Evolutionary conservation across 1,140 invertebrate species (phyloP), one percentile per base, ranked within the genome.

Genomic region (Brachionus paranguensis): DNA sequence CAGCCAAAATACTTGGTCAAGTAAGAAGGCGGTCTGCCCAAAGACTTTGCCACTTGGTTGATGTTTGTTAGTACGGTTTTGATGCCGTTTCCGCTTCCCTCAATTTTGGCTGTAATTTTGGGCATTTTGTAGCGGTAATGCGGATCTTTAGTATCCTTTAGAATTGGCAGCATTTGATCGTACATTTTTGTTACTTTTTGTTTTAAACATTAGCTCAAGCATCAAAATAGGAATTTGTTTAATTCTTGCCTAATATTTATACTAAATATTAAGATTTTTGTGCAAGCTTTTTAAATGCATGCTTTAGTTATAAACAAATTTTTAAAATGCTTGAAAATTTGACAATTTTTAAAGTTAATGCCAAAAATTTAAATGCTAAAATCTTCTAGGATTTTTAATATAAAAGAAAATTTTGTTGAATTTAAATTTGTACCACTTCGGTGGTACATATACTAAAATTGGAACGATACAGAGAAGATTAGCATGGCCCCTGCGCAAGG

Each of bases 91-190:
- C 98, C 98, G 89, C 99, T 99, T 37, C 91, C 91, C 87, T 92
- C 91, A 65, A 90, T 89, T 92, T 99, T 99, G 86, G 97, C 97
- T 90, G 95, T 92, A 86, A 99, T 93, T 84, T 95, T 93, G 84
- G 98, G 98, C 98, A 99, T 99, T 91, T 99, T 99, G 91, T 99
- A 99, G 85, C 98, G 95, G 91, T 99, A 99, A 91, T 99, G 99
- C 86, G 95, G 95, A 92, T 99, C 97, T 90, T 95, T 95, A 14
- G 45, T 84, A 1, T 84, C 81, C 53, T 81, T 81, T 20, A 81
- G 27, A 24, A 81, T 45, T 43, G 78, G 78, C 10, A 81, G 3
- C 53, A 64, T 64, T 24, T 43, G 50, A 8, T 81, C 78, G 37
- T 41, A 14, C 78, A 81, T 81, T 68, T 81, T 81, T 81, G 14